These are phyloP conservation scores for Tachysurus vachellii DNA, from an alignment of 2,113 vertebrate genomes.

Conservation along the genomic window DNA sequence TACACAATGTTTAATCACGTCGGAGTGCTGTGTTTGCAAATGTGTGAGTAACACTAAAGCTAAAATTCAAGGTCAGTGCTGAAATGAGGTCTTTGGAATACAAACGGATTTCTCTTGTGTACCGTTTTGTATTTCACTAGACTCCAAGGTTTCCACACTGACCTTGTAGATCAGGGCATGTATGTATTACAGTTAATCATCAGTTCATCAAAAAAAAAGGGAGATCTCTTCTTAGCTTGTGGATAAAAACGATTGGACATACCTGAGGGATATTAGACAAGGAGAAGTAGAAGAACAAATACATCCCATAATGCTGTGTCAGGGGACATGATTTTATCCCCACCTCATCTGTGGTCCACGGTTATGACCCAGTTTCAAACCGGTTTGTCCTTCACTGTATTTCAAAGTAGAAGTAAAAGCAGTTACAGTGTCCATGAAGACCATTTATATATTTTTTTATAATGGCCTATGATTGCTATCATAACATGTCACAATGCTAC, in stretches of 20 bases:
- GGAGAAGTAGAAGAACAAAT: constrained; percentile 25
- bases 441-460: background rate
- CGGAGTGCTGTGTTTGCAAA: background rate
- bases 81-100: constrained; percentile 14
- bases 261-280: constrained; percentile 28
- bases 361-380: constrained; percentile 21
- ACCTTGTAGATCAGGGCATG: constrained; percentile 21
- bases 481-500: background rate
- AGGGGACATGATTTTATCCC: constrained; percentile 2
- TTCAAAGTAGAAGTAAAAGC: background rate
- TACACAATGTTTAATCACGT: background rate
- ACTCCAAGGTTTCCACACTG: constrained; percentile 9
- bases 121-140: background rate
- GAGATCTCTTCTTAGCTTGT: background rate
- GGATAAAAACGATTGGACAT: constrained; percentile 28
- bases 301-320: constrained; percentile 22
- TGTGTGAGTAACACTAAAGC: background rate
- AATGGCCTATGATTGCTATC: background rate
- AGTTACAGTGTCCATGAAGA: background rate
- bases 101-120: constrained; percentile 13
- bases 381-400: background rate
- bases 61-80: background rate
- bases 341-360: background rate
- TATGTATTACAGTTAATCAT: constrained; percentile 30
- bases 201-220: background rate